Evolutionary conservation across 2,113 vertebrate genomes (phyloP).

Genomic region (Pelusios castaneus): DNA sequence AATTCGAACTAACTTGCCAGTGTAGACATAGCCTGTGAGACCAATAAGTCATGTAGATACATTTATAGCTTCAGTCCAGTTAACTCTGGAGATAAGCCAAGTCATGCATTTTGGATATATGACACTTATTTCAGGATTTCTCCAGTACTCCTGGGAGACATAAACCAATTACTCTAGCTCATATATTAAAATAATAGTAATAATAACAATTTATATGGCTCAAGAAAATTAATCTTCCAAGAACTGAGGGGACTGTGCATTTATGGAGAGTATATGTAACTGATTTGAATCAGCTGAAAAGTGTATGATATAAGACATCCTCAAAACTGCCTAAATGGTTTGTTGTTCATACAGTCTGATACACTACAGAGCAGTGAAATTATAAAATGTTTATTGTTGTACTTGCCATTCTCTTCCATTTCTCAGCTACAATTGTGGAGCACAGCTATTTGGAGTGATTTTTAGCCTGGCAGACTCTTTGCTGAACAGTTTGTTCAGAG

Average conservation of each 20-base stretch:
- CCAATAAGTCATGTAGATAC: neutral
- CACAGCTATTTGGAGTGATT: neutral
- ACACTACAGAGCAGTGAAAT: neutral
- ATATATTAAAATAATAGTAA: neutral
- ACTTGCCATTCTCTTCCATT: neutral
- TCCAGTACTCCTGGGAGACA: neutral
- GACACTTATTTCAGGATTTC: neutral
- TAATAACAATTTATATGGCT: neutral
- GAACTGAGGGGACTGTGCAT: neutral
- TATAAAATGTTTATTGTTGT: neutral
- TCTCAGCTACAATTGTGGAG: neutral
- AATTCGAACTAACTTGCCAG: too few species aligned
- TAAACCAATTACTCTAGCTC: neutral
- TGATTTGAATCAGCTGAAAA: neutral
- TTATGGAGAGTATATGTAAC: neutral
- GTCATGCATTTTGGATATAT: rapidly evolving
- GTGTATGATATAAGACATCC: neutral
- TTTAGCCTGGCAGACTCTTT: neutral
- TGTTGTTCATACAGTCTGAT: neutral
- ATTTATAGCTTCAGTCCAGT: neutral
- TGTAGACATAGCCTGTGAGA: too few species aligned
- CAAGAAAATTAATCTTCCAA: neutral
- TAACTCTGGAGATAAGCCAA: neutral
- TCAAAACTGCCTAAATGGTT: neutral
- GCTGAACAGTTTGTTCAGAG: neutral